Evolutionary conservation across 1,140 invertebrate genomes (phyloP).

Genomic region (Psix sp.): DNA sequence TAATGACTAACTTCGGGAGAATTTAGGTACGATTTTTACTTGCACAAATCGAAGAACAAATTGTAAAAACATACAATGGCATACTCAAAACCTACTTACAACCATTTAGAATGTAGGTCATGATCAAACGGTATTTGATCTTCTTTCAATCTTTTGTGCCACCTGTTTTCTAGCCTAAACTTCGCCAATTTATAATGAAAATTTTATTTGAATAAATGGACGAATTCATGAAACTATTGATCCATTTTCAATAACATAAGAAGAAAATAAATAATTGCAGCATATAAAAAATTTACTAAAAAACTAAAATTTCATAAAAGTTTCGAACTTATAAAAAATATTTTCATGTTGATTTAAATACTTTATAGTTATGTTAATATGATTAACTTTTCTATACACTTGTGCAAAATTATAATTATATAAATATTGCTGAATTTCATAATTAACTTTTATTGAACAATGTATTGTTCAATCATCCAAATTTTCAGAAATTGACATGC

Average conservation of each 20-base stretch:
- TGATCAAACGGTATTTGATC: slow-evolving; percentile 29
- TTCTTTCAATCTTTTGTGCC: slow-evolving; percentile 23
- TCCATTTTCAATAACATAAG: not conserved
- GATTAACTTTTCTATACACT: too few relatives aligned
- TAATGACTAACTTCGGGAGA: slow-evolving; percentile 23
- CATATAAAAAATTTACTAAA: slow-evolving; percentile 1
- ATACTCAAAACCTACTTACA: slow-evolving; percentile 25
- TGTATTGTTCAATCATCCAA: too few relatives aligned
- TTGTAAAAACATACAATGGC: not conserved
- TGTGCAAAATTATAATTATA: too few relatives aligned
- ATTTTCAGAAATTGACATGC: too few relatives aligned
- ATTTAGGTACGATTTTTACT: slow-evolving; percentile 39
- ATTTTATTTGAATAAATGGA: slow-evolving; percentile 12
- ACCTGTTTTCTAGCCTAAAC: not conserved
- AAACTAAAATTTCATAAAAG: too few relatives aligned
- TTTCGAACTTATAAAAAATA: too few relatives aligned
- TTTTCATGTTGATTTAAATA: too few relatives aligned
- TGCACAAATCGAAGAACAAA: slow-evolving; percentile 18
- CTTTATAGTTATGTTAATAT: too few relatives aligned
- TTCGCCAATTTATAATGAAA: slow-evolving; percentile 10
- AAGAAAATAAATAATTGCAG: too few relatives aligned
- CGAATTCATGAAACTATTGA: not conserved
- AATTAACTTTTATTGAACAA: too few relatives aligned
- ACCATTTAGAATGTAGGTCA: slow-evolving; percentile 37
- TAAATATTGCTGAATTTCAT: too few relatives aligned